These are phyloP conservation scores for Tilapia sparmanii DNA, from an alignment of 2,113 vertebrate genomes.

Conservation along the genomic window DNA sequence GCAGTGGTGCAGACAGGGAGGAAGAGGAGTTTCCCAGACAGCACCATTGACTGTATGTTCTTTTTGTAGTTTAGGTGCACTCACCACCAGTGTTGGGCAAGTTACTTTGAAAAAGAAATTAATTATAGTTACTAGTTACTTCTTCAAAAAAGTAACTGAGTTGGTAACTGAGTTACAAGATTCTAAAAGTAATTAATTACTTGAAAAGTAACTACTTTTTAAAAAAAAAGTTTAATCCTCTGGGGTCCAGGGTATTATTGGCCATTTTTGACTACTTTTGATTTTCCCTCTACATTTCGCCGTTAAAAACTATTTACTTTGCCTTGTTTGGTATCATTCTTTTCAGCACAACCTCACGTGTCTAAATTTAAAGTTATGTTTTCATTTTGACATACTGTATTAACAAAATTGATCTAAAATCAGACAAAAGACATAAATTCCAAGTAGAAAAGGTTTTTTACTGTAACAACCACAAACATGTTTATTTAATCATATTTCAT, in stretches of 20 bases:
- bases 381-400: not conserved
- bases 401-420: not conserved
- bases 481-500: not conserved
- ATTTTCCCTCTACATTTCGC: not conserved
- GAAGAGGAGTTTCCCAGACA: not conserved
- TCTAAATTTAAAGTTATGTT: not conserved
- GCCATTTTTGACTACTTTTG: not conserved
- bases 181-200: not conserved
- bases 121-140: too few relatives aligned
- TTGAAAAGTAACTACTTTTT: not conserved
- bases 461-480: not conserved
- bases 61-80: not conserved
- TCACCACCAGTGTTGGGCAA: not conserved
- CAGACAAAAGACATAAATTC: too few relatives aligned
- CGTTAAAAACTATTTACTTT: not conserved
- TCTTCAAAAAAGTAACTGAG: too few relatives aligned
- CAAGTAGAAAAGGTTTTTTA: not conserved
- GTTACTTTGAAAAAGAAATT: not conserved
- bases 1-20: not conserved
- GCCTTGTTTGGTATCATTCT: fast-evolving
- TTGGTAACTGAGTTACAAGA: not conserved
- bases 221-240: too few relatives aligned
- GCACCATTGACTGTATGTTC: not conserved
- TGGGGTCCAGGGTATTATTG: not conserved
- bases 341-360: not conserved